Evolutionary conservation across 2,797 vertebrate species (phyloP).

Genomic region (Pitangus sulphuratus): DNA sequence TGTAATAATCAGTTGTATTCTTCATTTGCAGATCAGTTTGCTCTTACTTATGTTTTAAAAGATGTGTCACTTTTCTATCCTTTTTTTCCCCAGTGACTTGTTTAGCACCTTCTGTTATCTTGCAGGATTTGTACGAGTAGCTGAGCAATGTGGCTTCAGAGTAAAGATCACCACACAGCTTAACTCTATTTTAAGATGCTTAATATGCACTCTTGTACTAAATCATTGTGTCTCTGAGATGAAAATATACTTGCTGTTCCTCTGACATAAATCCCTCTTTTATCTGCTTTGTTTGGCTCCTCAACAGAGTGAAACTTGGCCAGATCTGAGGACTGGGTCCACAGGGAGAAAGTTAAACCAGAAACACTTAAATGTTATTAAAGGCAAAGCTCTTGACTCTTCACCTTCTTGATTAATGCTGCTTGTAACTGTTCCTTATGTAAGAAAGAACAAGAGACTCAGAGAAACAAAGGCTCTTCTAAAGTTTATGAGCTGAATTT

Average conservation of each 20-base stretch:
- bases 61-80: not conserved
- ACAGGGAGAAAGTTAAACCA: slow-evolving; percentile 26
- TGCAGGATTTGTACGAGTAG: not conserved
- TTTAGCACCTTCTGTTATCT: slow-evolving; percentile 18
- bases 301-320: not conserved
- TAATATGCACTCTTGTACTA: not conserved
- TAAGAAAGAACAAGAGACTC: not conserved
- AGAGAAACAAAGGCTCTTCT: not conserved
- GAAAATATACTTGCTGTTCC: slow-evolving; percentile 4
- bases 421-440: not conserved
- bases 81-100: not conserved
- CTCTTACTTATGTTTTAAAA: not conserved
- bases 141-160: not conserved
- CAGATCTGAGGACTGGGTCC: not conserved
- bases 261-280: slow-evolving; percentile 25
- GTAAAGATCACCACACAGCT: not conserved
- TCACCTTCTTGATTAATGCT: slow-evolving; percentile 24
- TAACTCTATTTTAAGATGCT: slow-evolving; percentile 23
- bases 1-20: not conserved
- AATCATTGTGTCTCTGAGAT: not conserved
- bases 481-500: not conserved
- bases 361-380: slow-evolving; percentile 11
- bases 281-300: slow-evolving; percentile 36
- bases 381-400: slow-evolving; percentile 37
- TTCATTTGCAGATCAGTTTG: not conserved